Evolutionary conservation across 1,140 invertebrate genomes (phyloP), one percentile per base, ranked within the genome.

Genomic region (Nephila pilipes): DNA sequence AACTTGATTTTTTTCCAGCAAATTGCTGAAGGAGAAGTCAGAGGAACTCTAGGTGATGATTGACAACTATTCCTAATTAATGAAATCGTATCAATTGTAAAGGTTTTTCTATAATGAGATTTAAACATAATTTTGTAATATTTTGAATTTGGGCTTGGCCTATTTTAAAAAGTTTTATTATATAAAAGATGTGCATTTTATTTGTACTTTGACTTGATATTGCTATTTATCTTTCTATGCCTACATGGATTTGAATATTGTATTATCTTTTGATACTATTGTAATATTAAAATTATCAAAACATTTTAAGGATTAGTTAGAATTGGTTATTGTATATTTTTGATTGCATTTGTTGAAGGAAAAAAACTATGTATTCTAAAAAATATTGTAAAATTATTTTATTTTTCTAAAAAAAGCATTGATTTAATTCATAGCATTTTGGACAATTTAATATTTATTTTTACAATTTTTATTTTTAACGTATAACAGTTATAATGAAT

Each of bases 1-100:
- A n/a, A n/a, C n/a, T n/a, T n/a, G n/a, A n/a, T n/a, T n/a, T n/a
- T n/a, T n/a, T n/a, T n/a, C n/a, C n/a, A 93, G 93, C 93, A 93
- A 93, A 93, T 93, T 65, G 38, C 83, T 46, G 54, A 93, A 93
- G 93, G 88, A 58, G 87, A 85, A 75, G 57, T 93, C 3, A 65
- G 93, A 60, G 93, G 93, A 75, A 90, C 93, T 22, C 36, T 85
- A 29, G 80, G 16, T 18, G 93, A 93, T 25, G 93, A 93, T 75
- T 93, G 89, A 93, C 18, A 5, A 80, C 57, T 38, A 36, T 32
- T 91, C 14, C 22, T 63, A 91, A 55, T 16, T 57, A n/a, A 58
- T 16, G 29, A 60, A 60, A 36, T 18, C 25, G 25, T 75, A n/a
- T 65, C 25, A 16, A 25, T n/a, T 80, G 46, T 10, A 83, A 60